Percentiles rank a stretch among this genome's conserved stretches.
phyloP scores from a whole-genome alignment of 2,113 vertebrate genomes.

The Pteropus alecto region DNA sequence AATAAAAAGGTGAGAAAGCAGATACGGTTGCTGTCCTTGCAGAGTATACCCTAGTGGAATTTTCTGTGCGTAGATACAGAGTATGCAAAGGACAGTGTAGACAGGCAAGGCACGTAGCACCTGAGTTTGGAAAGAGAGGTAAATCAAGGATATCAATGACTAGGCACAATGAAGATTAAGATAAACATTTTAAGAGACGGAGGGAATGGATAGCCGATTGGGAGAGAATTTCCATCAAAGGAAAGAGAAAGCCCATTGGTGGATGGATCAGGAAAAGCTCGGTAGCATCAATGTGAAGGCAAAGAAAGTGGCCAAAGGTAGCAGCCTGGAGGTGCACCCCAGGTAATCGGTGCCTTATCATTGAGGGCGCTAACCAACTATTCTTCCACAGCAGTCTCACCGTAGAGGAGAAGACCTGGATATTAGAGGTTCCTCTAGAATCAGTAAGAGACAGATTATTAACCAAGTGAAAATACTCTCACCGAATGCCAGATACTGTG shows the following conservation, averaged over 20 bases:
- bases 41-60: background rate
- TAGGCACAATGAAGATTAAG: background rate
- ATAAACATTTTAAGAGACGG: background rate
- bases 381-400: background rate
- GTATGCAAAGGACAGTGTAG: background rate
- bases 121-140: background rate
- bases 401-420: background rate
- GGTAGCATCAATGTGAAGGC: background rate
- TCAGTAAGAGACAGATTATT: background rate
- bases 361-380: background rate
- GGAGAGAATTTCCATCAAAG: background rate
- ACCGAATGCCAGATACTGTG: background rate
- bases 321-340: background rate
- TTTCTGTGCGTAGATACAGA: background rate
- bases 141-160: background rate
- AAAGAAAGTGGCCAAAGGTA: background rate
- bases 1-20: background rate
- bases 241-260: background rate
- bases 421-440: background rate
- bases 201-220: background rate
- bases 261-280: background rate
- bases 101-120: background rate
- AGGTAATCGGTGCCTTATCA: background rate
- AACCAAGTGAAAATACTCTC: background rate
- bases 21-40: background rate